Base-by-base conservation (phyloP, 2,113 vertebrate species). In the Naja naja region DNA sequence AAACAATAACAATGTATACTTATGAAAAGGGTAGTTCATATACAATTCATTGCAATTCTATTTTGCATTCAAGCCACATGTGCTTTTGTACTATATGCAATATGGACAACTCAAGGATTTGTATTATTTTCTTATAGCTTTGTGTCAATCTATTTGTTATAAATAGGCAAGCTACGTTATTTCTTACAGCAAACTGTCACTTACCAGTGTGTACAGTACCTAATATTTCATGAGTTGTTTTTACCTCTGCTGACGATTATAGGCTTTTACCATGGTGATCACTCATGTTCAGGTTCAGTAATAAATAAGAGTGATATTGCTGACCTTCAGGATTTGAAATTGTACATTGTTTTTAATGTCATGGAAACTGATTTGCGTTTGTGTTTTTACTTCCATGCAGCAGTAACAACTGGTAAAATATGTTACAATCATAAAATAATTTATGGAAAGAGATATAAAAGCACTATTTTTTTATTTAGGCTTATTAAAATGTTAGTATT, bases 401-500 rank as follows among this genome's bases (percentile, higher is more conserved):
- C 39, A 88, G 2, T 12, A 95, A 88, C 47, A 92, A 85, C 27
- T 27, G 27, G 55, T 88, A 92, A 69, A 69, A 93, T 52, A 90
- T 54, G 4, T 30, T 94, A 90, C 34, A 91, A 53, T 93, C 93
- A 93, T 95, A 94, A 95, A 96, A 54, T 6, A 95, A 95, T 96
- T 96, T 89, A 89, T 87, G 39, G 94, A 18, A 96, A 54, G 74
- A 96, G 94, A 74, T 92, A 95, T 0, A 93, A 49, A 81, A 97
- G 97, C 96, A 92, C 95, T 97, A 97, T 94, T 96, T 97, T 97
- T 97, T 95, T 39, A 53, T 93, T 34, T 93, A 34, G 96, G 56
- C 30, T 95, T 97, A 97, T 96, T 97, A 96, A 93, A 96, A 96
- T 96, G 96, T 96, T 89, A 96, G 90, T 30, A 27, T 94, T 97